These are phyloP conservation scores for Cynocephalus volans DNA, from an alignment of 2,113 vertebrate species.

Conservation along the genomic window DNA sequence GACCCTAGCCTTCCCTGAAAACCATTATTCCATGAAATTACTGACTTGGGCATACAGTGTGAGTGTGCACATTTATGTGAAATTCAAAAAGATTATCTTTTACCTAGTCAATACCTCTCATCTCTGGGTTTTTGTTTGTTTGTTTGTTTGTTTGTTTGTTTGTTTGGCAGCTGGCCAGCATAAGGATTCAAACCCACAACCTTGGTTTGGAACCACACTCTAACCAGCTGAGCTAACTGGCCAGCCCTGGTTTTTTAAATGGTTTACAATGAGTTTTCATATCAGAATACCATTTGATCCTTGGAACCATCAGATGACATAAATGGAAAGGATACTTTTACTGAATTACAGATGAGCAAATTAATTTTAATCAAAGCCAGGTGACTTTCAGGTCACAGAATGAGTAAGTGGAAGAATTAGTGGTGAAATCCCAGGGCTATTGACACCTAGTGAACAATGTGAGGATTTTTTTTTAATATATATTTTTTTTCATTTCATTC, in stretches of 20 bases:
- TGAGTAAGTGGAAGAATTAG: background rate
- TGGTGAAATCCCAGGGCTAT: background rate
- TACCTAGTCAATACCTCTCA: background rate
- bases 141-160: too few relatives aligned
- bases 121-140: background rate
- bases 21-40: conserved; percentile 48
- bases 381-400: background rate
- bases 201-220: too few relatives aligned
- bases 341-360: background rate
- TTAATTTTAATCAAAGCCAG: conserved; percentile 28
- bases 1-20: background rate
- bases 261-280: conserved; percentile 11
- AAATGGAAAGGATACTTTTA: background rate
- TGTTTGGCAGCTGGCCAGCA: too few relatives aligned
- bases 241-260: background rate
- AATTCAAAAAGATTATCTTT: conserved; percentile 52
- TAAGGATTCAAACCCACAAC: too few relatives aligned
- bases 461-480: conserved; percentile 16
- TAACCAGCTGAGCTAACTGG: too few relatives aligned
- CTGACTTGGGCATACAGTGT: background rate
- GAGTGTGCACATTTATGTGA: background rate
- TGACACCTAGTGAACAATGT: background rate
- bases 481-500: conserved; percentile 21
- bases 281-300: background rate
- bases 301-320: background rate